Conservation (phyloP, 2,888 invertebrate species). For the Chrysina gloriosa region DNA sequence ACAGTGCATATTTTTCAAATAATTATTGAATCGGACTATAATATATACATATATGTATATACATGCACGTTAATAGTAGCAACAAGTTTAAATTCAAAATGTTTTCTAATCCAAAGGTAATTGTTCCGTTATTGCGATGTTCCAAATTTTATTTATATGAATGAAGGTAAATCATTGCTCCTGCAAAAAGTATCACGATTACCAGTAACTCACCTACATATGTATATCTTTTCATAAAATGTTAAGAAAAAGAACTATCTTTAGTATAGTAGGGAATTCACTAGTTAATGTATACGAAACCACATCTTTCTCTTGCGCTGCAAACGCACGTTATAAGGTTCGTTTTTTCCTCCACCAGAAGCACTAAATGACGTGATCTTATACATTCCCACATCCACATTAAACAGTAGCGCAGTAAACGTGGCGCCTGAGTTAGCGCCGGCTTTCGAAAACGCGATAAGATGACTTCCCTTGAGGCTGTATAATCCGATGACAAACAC, state of each 20-base stretch:
- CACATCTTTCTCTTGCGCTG: background rate
- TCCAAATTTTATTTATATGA: too few relatives aligned
- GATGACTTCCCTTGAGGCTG: background rate
- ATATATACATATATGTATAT: too few relatives aligned
- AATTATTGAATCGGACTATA: too few relatives aligned
- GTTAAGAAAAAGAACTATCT: background rate
- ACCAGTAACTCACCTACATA: background rate
- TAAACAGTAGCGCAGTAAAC: constrained; percentile 16
- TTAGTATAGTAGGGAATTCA: background rate
- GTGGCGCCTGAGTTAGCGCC: background rate
- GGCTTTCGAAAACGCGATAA: background rate
- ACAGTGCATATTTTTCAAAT: too few relatives aligned
- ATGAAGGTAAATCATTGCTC: too few relatives aligned
- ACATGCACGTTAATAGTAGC: too few relatives aligned
- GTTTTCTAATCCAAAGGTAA: too few relatives aligned
- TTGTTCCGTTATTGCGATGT: too few relatives aligned
- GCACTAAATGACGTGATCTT: constrained; percentile 4
- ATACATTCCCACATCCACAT: constrained; percentile 16
- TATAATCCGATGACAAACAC: background rate
- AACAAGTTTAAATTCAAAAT: too few relatives aligned
- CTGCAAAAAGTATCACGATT: too few relatives aligned
- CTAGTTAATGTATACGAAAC: constrained; percentile 16
- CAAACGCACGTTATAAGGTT: background rate
- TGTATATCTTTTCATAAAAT: background rate
- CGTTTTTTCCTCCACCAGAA: background rate